These are phyloP conservation scores for Himalopsyche anomala DNA, from an alignment of 2,888 invertebrate species.

Conservation along the genomic window DNA sequence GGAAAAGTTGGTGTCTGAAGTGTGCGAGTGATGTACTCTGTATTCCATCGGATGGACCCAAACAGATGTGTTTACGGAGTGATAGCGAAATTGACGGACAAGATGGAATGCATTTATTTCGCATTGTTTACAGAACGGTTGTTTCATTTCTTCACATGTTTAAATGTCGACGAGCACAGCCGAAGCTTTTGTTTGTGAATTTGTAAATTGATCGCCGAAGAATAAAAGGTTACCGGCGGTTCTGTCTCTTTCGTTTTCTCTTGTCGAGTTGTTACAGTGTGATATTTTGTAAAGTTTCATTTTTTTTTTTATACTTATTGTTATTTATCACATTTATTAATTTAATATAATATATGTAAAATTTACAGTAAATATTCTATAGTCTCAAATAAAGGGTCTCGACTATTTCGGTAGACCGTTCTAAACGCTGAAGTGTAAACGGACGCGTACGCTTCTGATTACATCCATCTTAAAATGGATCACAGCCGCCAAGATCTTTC, in stretches of 20 bases:
- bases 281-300: slow-evolving; percentile 56
- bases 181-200: slow-evolving; percentile 47
- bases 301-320: slow-evolving; percentile 53
- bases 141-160: slow-evolving; percentile 39
- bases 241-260: slow-evolving; percentile 34
- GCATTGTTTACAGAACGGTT: slow-evolving; percentile 9
- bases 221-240: neutral
- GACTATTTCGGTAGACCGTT: neutral
- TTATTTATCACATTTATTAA: slow-evolving; percentile 53
- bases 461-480: too few relatives aligned
- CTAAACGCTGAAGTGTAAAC: neutral
- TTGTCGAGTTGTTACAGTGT: slow-evolving; percentile 56
- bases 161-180: slow-evolving; percentile 38
- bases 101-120: slow-evolving; percentile 47
- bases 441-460: neutral
- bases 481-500: neutral
- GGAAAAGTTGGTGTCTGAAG: slow-evolving; percentile 86
- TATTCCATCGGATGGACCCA: neutral
- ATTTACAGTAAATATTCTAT: slow-evolving; percentile 36
- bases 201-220: slow-evolving; percentile 27
- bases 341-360: slow-evolving; percentile 37
- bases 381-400: neutral
- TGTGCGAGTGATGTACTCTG: slow-evolving; percentile 75
- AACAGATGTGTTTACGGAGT: too few relatives aligned
- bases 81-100: neutral